Percentiles rank a stretch among this genome's conserved stretches.
Conservation (phyloP, 2,888 invertebrate species). For the Drosophila falleni region DNA sequence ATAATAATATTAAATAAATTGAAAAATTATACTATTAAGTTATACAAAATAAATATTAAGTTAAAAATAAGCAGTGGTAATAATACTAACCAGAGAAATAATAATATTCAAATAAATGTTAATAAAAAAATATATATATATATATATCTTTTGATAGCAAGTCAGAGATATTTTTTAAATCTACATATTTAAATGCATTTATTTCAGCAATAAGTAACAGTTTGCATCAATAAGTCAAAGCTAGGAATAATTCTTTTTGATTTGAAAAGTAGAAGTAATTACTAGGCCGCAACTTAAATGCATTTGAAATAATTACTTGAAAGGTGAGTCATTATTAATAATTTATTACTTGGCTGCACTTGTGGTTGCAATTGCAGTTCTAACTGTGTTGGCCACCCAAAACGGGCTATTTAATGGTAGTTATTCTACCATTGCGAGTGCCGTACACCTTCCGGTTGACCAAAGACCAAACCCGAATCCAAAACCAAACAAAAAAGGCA, state of each 20-base stretch:
- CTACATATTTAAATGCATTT: neutral
- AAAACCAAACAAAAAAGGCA: constrained; percentile 24
- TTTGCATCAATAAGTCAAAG: neutral
- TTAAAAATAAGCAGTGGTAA: neutral
- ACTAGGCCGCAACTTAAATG: neutral
- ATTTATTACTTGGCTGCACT: constrained; percentile 30
- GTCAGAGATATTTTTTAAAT: no score
- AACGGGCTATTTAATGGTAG: constrained; percentile 39
- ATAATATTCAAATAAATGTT: neutral
- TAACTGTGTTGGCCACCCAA: constrained; percentile 8
- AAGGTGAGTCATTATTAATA: constrained; percentile 30
- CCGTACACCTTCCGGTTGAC: constrained; percentile 62
- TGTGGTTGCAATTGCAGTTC: constrained; percentile 13
- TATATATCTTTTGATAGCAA: no score
- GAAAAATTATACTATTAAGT: neutral
- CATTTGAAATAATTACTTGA: constrained; percentile 8
- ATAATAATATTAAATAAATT: neutral
- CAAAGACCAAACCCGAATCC: constrained; percentile 21
- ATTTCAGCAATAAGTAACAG: neutral
- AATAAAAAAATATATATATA: no score
- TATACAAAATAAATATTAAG: neutral
- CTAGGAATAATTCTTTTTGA: neutral
- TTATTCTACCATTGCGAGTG: constrained; percentile 49
- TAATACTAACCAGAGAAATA: neutral
- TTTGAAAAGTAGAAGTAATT: constrained; percentile 6